These are phyloP conservation scores for Sebastes reedi DNA, from an alignment of 2,797 vertebrate genomes.

Conservation along the genomic window DNA sequence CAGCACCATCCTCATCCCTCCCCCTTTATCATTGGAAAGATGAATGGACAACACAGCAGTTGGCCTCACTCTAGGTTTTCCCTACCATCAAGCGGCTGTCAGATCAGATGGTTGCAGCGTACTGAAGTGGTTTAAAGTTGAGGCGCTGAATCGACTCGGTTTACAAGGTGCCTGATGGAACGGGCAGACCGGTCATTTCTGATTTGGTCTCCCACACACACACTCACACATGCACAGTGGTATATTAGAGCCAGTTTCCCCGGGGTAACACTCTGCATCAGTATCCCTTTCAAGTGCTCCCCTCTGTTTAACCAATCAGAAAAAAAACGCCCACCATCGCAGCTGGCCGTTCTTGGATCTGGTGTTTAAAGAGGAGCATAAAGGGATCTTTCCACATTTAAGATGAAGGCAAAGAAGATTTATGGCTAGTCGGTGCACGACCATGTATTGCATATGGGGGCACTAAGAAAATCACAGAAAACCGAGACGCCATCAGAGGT, in stretches of 20 bases:
- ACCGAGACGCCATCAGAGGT: slow-evolving; percentile 26
- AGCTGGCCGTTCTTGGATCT: slow-evolving; percentile 25
- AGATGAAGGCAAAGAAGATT: slow-evolving; percentile 41
- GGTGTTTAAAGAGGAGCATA: slow-evolving; percentile 33
- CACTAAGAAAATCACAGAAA: slow-evolving; percentile 35
- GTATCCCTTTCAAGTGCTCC: slow-evolving; percentile 33
- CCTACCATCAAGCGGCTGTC: not conserved
- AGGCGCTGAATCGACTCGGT: slow-evolving; percentile 3
- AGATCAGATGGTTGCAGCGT: not conserved
- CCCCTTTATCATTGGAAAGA: slow-evolving; percentile 19
- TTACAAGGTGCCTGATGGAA: slow-evolving; percentile 51
- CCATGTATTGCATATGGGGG: slow-evolving; percentile 18
- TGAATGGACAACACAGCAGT: slow-evolving; percentile 2
- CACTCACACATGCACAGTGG: not conserved
- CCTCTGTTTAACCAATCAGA: slow-evolving; percentile 71
- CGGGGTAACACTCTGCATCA: slow-evolving; percentile 13
- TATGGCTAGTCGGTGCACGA: slow-evolving; percentile 30
- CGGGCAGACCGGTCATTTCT: slow-evolving; percentile 11
- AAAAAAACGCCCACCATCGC: slow-evolving; percentile 36
- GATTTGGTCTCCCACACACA: slow-evolving; percentile 24
- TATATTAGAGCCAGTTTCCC: slow-evolving; percentile 17
- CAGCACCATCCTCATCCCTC: slow-evolving; percentile 13
- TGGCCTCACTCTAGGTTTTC: not conserved
- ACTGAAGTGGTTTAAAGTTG: not conserved
- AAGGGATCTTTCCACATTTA: slow-evolving; percentile 63